Evolutionary conservation across 2,888 invertebrate species (phyloP).

Genomic region (Drosophila cognata): DNA sequence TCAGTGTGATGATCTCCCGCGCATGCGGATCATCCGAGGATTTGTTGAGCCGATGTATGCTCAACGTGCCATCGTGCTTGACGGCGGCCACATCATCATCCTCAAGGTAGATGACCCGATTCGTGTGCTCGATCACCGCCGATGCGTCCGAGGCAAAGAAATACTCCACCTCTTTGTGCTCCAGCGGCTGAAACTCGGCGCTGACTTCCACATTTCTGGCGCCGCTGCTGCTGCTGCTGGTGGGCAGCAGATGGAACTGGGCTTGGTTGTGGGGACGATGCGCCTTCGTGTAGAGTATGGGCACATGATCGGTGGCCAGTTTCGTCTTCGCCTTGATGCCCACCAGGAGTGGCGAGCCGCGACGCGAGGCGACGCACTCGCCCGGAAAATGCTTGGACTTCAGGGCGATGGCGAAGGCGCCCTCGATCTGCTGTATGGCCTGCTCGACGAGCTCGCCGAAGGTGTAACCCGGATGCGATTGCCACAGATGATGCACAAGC

Average conservation of each 20-base stretch:
- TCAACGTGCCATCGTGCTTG: constrained; percentile 96
- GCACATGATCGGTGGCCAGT: constrained; percentile 98
- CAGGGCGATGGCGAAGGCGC: constrained; percentile 98
- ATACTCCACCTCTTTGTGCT: constrained; percentile 97
- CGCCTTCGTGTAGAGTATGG: constrained; percentile 92
- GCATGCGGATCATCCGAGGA: constrained; percentile 93
- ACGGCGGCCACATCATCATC: constrained; percentile 99
- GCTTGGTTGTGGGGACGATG: constrained; percentile 88
- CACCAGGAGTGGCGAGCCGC: constrained; percentile 97
- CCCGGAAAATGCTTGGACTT: constrained; percentile 98
- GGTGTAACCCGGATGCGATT: constrained; percentile 93
- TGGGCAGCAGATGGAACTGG: constrained; percentile 86
- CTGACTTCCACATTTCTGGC: constrained; percentile 88
- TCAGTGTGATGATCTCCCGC: constrained; percentile 97
- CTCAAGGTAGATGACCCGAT: constrained; percentile 98
- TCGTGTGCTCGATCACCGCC: constrained; percentile 99
- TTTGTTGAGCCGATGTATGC: constrained; percentile 96
- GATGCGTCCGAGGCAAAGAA: constrained; percentile 99
- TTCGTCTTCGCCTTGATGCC: constrained; percentile 98
- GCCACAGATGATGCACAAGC: constrained; percentile 95
- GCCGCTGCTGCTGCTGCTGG: constrained; percentile 23
- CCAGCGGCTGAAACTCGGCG: constrained; percentile 95
- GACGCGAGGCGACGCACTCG: constrained; percentile 97
- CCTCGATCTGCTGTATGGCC: constrained; percentile 98
- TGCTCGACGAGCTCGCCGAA: constrained; percentile 98